Conservation (phyloP, 1,140 invertebrate species). For the Mamestra configurata region DNA sequence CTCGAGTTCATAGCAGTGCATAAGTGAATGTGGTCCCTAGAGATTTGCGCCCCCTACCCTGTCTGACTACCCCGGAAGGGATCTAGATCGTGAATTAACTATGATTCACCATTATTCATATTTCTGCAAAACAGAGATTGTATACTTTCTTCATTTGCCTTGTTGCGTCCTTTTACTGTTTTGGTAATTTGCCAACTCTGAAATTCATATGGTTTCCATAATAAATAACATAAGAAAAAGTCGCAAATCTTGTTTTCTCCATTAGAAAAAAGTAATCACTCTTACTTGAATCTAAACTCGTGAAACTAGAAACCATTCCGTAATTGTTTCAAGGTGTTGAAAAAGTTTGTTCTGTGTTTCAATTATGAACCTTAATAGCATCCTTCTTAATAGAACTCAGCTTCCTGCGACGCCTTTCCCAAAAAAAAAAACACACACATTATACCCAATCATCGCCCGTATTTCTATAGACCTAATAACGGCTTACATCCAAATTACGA, state of each 20-base stretch:
- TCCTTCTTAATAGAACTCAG: not conserved
- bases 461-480: constrained; percentile 41
- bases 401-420: not conserved
- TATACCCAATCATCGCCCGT: constrained; percentile 6
- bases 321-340: not conserved
- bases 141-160: constrained; percentile 15
- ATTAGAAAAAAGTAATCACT: too few species aligned
- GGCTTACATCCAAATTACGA: constrained; percentile 23
- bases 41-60: not conserved
- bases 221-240: not conserved
- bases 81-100: constrained; percentile 33
- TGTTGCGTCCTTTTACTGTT: constrained; percentile 9
- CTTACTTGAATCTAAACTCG: not conserved
- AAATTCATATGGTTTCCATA: not conserved
- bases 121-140: constrained; percentile 3
- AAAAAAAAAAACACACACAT: constrained; percentile 22
- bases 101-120: constrained; percentile 30
- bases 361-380: constrained; percentile 1
- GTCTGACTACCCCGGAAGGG: constrained; percentile 22
- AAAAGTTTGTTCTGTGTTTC: not conserved
- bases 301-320: not conserved
- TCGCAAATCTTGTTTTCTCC: too few species aligned
- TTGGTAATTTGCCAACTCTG: constrained; percentile 10
- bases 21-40: not conserved
- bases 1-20: not conserved